Evolutionary conservation across 2,113 vertebrate species (phyloP).

Genomic region (Regulus satrapa): DNA sequence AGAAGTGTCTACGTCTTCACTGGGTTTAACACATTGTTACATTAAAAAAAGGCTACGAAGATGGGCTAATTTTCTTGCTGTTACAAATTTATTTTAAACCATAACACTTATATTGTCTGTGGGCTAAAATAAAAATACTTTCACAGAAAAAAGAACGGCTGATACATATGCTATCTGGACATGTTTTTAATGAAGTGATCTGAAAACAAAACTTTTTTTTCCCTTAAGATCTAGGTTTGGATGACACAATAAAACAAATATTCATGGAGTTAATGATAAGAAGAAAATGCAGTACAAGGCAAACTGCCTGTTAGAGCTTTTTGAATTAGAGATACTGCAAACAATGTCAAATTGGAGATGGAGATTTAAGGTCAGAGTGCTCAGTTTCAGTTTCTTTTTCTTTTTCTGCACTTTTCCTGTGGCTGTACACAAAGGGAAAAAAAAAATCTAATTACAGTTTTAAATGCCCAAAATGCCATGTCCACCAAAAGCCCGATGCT

Average conservation of each 20-base stretch:
- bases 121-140: neutral
- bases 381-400: neutral
- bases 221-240: neutral
- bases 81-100: neutral
- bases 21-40: neutral
- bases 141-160: neutral
- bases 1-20: neutral
- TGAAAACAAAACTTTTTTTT: neutral
- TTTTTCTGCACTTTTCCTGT: slow-evolving; percentile 42
- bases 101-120: neutral
- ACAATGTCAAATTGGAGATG: slow-evolving; percentile 42
- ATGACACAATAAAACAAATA: slow-evolving; percentile 29
- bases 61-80: neutral
- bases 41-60: neutral
- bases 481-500: slow-evolving; percentile 84
- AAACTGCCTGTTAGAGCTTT: slow-evolving; percentile 40
- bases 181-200: neutral
- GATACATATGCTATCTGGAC: neutral
- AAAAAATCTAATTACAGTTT: slow-evolving; percentile 80
- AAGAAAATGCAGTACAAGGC: slow-evolving; percentile 40
- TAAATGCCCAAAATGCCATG: slow-evolving; percentile 84
- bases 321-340: slow-evolving; percentile 59
- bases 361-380: slow-evolving; percentile 16
- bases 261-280: slow-evolving; percentile 18
- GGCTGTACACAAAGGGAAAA: slow-evolving; percentile 39